phyloP scores from a whole-genome alignment of 2,888 invertebrate species.

The Drosophila parthenogenetica region DNA sequence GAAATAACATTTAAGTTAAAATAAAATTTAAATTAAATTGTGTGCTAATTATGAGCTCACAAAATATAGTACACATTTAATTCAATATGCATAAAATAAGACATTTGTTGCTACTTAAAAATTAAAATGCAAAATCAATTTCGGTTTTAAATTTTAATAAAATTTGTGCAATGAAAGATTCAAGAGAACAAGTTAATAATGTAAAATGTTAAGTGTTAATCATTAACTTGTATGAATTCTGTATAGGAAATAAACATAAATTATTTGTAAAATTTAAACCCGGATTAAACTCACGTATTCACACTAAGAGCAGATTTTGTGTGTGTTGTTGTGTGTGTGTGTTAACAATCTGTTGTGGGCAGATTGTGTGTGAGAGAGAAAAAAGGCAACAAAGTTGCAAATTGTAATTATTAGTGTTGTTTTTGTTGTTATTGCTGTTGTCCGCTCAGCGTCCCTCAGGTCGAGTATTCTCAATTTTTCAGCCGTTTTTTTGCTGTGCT shows the following conservation, averaged over 20 bases:
- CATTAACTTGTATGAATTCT: background rate
- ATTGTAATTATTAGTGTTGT: slow-evolving; percentile 18
- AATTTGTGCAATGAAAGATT: no score
- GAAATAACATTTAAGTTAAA: no score
- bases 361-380: slow-evolving; percentile 8
- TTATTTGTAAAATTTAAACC: background rate
- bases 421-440: slow-evolving; percentile 14
- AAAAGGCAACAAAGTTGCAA: slow-evolving; percentile 24
- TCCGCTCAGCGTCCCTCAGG: background rate
- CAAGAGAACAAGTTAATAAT: no score
- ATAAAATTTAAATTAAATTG: no score
- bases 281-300: background rate
- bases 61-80: no score
- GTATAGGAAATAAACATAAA: background rate
- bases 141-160: no score
- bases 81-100: no score
- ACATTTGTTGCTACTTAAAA: no score
- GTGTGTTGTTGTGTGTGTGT: slow-evolving; percentile 8
- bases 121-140: no score
- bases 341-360: slow-evolving; percentile 17
- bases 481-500: slow-evolving; percentile 16
- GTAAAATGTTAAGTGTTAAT: background rate
- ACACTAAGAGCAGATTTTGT: background rate
- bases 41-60: no score
- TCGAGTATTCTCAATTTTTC: slow-evolving; percentile 2